phyloP scores from a whole-genome alignment of 2,113 vertebrate species.

The Notothenia coriiceps region DNA sequence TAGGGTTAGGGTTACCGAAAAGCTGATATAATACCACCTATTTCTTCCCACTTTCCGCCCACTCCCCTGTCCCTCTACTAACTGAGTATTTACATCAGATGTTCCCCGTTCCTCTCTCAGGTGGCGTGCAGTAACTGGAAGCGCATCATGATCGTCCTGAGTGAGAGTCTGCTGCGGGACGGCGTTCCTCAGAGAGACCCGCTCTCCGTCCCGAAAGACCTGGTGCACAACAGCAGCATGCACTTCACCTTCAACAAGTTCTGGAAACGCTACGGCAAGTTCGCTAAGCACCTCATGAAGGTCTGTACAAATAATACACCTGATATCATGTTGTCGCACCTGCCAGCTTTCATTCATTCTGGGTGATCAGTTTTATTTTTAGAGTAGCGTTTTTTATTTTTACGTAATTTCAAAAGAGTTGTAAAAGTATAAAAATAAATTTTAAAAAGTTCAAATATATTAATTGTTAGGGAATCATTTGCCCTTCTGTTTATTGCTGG shows the following conservation, averaged over 20 bases:
- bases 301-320: slow-evolving; percentile 56
- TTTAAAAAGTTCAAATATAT: no score
- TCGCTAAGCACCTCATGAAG: slow-evolving; percentile 97
- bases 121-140: slow-evolving; percentile 99
- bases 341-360: background rate
- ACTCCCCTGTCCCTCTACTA: background rate
- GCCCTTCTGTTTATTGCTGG: no score
- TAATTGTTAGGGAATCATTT: no score
- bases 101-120: slow-evolving; percentile 28
- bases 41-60: background rate
- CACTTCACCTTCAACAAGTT: slow-evolving; percentile 98
- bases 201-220: slow-evolving; percentile 88
- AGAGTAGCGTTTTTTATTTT: no score
- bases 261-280: slow-evolving; percentile 95
- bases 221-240: slow-evolving; percentile 92
- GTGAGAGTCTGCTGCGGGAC: slow-evolving; percentile 90
- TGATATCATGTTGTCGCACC: background rate
- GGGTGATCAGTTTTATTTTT: background rate
- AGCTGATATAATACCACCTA: background rate
- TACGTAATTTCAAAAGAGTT: no score
- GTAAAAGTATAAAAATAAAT: no score
- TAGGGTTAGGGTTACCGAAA: no score
- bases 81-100: background rate
- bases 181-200: slow-evolving; percentile 92
- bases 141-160: slow-evolving; percentile 96